These are phyloP conservation scores for Panthera uncia DNA, from an alignment of 2,113 vertebrate species.

Conservation along the genomic window DNA sequence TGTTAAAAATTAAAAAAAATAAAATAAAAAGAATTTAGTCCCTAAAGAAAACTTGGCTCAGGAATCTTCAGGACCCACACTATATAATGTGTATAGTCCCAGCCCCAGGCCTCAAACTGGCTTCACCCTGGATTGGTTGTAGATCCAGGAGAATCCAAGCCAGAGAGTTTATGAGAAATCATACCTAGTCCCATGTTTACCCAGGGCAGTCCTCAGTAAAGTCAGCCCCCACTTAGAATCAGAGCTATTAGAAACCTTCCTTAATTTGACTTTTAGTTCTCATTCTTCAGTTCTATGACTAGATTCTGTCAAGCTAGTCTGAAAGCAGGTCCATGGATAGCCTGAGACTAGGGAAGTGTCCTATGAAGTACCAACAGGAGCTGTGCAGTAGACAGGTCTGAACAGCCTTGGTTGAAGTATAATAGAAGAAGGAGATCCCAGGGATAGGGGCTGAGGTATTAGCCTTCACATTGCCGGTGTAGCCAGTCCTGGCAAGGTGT, in stretches of 20 bases:
- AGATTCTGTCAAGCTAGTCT: background rate
- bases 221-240: background rate
- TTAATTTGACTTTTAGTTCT: slow-evolving; percentile 15
- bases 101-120: background rate
- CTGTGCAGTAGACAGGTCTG: background rate
- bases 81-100: background rate
- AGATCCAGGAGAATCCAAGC: slow-evolving; percentile 5
- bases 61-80: background rate
- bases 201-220: background rate
- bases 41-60: slow-evolving; percentile 11
- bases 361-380: background rate
- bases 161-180: slow-evolving; percentile 16
- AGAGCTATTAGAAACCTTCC: background rate
- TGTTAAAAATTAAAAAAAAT: too few species aligned
- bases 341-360: background rate
- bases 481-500: background rate
- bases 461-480: background rate
- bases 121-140: background rate
- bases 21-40: background rate
- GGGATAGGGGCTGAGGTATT: background rate
- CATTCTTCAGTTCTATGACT: background rate
- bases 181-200: background rate
- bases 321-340: background rate
- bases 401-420: background rate
- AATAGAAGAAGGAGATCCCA: background rate